Conservation (phyloP, 1,140 invertebrate species). For the Stenopsyche tienmushanensis region DNA sequence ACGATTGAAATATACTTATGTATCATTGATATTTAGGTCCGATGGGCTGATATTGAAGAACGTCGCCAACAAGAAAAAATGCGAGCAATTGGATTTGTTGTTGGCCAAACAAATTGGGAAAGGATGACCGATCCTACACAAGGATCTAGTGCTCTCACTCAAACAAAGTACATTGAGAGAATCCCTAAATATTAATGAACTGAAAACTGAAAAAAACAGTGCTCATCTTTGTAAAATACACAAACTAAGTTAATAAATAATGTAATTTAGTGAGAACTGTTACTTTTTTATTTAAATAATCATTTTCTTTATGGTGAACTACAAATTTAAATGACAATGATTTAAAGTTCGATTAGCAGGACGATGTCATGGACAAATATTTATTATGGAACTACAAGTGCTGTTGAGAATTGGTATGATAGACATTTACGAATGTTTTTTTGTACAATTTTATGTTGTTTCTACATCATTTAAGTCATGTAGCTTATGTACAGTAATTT, state of each 20-base stretch:
- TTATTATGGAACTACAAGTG: no score
- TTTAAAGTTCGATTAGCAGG: no score
- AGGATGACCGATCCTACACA: constrained; percentile 91
- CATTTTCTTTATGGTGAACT: not conserved
- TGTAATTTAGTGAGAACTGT: not conserved
- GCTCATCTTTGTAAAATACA: not conserved
- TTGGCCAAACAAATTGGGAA: constrained; percentile 93
- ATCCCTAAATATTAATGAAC: constrained; percentile 33
- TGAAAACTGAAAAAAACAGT: no score
- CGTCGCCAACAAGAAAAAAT: constrained; percentile 85
- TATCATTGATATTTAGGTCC: constrained; percentile 64
- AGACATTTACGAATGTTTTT: no score
- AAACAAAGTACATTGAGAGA: constrained; percentile 89
- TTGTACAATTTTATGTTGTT: no score
- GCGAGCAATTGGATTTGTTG: constrained; percentile 91
- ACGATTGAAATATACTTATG: not conserved
- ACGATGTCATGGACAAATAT: no score
- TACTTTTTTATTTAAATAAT: not conserved
- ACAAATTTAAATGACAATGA: no score
- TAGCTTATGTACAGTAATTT: no score
- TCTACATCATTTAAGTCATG: no score
- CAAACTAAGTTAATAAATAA: no score
- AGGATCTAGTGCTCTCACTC: constrained; percentile 83
- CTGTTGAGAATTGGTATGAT: no score
- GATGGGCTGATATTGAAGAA: constrained; percentile 97